Evolutionary conservation across 2,888 invertebrate species (phyloP).

Genomic region (Bellardia pandia): DNA sequence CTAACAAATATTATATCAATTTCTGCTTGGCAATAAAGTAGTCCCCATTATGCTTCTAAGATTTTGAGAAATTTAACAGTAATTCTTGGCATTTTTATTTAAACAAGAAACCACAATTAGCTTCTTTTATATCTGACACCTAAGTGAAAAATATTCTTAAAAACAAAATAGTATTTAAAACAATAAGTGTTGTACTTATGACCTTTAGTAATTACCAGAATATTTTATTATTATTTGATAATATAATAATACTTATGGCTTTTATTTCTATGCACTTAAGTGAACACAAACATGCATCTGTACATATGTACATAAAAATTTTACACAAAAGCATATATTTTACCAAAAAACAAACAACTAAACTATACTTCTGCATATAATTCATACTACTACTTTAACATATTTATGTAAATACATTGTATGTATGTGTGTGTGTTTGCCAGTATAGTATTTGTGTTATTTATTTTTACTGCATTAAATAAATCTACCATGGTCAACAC

Average conservation of each 20-base stretch:
- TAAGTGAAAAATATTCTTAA: neutral
- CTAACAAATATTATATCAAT: no score
- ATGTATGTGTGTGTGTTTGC: neutral
- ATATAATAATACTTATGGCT: neutral
- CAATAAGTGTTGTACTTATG: neutral
- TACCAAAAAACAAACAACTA: neutral
- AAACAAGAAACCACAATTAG: no score
- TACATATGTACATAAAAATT: neutral
- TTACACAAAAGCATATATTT: slow-evolving; percentile 6
- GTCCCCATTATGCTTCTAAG: no score
- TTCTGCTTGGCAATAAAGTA: no score
- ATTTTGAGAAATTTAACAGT: no score
- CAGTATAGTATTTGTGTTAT: slow-evolving; percentile 42
- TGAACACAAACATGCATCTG: neutral
- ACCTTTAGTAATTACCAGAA: slow-evolving; percentile 12
- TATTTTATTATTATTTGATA: slow-evolving; percentile 23
- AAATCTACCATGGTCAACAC: slow-evolving; percentile 57
- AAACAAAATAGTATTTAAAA: neutral
- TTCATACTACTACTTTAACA: neutral
- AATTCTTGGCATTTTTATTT: no score
- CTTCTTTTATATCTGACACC: neutral
- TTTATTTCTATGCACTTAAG: neutral
- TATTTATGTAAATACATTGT: neutral
- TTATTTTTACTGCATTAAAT: slow-evolving; percentile 72
- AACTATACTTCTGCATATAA: no score